Evolutionary conservation across 2,797 vertebrate genomes (phyloP), one percentile per base, ranked within the genome.

Genomic region (Helicolenus hilgendorfi): DNA sequence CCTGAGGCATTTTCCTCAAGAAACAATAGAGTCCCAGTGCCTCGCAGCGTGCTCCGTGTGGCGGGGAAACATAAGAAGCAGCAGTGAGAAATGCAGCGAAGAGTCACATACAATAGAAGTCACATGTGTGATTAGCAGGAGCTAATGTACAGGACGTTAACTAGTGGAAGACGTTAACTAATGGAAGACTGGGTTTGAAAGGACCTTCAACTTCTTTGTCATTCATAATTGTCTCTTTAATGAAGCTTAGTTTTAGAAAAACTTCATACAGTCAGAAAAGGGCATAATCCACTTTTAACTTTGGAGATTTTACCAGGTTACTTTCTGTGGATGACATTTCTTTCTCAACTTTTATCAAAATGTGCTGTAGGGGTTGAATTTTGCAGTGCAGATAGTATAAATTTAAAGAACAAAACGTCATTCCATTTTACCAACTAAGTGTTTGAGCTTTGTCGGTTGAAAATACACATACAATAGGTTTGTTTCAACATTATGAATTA

Each of bases 1-100:
- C 96, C 97, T 67, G 80, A 94, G 96, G 97, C 96, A 85, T 82
- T 94, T 92, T 60, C 79, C 84, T 72, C 70, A 83, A 93, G 93
- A 96, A 96, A 97, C 95, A 97, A 97, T 94, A 85, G 89, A 81
- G 85, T 85, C 88, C 75, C 84, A 59, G 81, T 77, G 72, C 89
- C 92, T 91, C 41, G 53, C 93, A 88, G 95, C 84, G 4, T 81
- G 87, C 71, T 81, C 91, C 77, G 71, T 92, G 92, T 89, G 91
- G 90, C 80, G 45, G 84, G 68, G 81, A 89, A 91, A 89, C 87
- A 82, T 72, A 71, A 92, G 79, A 92, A 63, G 74, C 85, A 72
- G 88, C 68, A 31, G 53, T 63, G 84, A 89, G 81, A 86, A 82
- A 84, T 55, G 62, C 36, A 79, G 59, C 79, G 72, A 86, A 72